Base-by-base conservation (phyloP, 2,797 vertebrate genomes). In the Mus spretus region DNA sequence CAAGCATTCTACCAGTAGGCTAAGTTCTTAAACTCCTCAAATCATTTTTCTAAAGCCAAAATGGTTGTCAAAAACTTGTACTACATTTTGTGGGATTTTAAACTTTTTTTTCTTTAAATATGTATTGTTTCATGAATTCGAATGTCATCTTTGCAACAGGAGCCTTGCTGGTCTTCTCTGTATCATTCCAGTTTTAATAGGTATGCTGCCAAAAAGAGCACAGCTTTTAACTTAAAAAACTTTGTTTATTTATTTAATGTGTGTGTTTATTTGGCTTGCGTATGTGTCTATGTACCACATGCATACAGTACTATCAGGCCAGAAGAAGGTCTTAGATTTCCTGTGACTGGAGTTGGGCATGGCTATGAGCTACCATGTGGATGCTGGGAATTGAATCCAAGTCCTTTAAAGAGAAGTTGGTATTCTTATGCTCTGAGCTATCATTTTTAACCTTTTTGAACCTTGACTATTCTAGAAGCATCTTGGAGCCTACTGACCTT, bases 371-470 rank as follows among this genome's bases (percentile, higher is more conserved):
- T 40, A n/a, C 82, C 59, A 65, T 50, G 61, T 85, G 40, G 44
- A 50, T 34, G 6, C 63, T n/a, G 6, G 44, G 31, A 70, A 20
- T 70, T 70, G 44, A 85, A 53, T 70, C 31, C 20, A 53, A 53
- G 83, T n/a, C 31, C 34, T 86, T 86, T n/a, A 67, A 53, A 50
- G 28, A 14, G 63, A 53, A 53, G 6, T 22, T 47, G 47, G 63
- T 67, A 1, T 31, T 85, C 44, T 67, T 53, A 86, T n/a, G 22
- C 44, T 4, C 61, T 85, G 40, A 65, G 28, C 61, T 50, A 20
- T 65, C 44, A 86, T 34, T 53, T 53, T 84, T 70, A 86, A 86
- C 11, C 59, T n/a, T 95, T 86, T 59, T 87, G 90, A 92, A 82
- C 53, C 37, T 20, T 72, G 40, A 63, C 65, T 94, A 12, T 78